Base-by-base conservation (phyloP, 2,888 invertebrate genomes). In the Aleiodes testaceus region DNA sequence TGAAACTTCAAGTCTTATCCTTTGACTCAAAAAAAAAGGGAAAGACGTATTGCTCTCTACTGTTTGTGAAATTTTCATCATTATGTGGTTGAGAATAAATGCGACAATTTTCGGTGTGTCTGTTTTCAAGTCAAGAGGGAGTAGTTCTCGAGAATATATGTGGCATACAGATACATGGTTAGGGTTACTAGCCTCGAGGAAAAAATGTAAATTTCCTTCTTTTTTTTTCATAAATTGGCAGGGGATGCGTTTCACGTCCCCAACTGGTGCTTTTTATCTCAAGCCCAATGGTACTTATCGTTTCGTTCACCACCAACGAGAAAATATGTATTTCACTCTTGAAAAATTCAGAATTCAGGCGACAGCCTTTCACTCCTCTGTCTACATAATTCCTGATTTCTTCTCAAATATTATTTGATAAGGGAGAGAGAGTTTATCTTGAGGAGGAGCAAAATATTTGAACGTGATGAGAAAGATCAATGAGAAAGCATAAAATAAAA, bases 391-490 rank as follows among this genome's bases (percentile, higher is more conserved):
- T 30, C 7, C 7, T 26, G 12, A 36, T 30, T 55, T 55, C 7
- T 55, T n/a, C 36, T 55, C n/a, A 4, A 7, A 55, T 12, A 26
- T 26, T 55, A 30, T 55, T 22, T 53, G 7, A 14, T 59, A 59
- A 36, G 36, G 11, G 36, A 36, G 11, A 36, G 9, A 36, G 36
- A 36, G 36, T 36, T 36, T 36, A 36, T 36, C 9, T 36, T 36
- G 36, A 36, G 7, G 36, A 36, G 36, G 36, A 36, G 36, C 36
- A 36, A 59, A 59, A 59, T 59, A 36, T 59, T 36, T 16, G 26
- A 59, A 59, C 59, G 59, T 59, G 59, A 36, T 59, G 4, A 36
- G 36, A 59, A 59, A 59, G 59, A 59, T 59, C 59, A 36, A 59
- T 59, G 59, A 59, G n/a, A n/a, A n/a, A n/a, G n/a, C n/a, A n/a